Conservation (phyloP, 2,113 vertebrate species). For the Zonotrichia leucophrys region DNA sequence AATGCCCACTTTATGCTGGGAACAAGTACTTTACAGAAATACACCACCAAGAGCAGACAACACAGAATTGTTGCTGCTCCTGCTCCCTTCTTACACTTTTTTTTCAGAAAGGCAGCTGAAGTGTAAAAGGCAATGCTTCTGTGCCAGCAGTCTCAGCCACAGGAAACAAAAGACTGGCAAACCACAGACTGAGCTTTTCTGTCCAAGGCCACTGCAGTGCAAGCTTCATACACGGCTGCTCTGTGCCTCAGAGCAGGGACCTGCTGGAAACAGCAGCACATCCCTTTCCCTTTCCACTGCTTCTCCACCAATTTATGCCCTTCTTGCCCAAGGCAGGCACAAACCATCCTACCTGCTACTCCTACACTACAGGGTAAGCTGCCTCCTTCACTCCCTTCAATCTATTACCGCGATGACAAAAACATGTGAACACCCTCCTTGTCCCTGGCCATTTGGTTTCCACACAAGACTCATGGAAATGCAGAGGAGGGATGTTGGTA, state of each 20-base stretch:
- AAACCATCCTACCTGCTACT: not conserved
- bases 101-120: not conserved
- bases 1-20: not conserved
- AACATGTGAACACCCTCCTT: not conserved
- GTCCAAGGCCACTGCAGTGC: not conserved
- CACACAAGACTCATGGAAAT: not conserved
- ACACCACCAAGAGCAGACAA: not conserved
- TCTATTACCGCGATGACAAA: not conserved
- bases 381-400: not conserved
- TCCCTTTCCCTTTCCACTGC: not conserved
- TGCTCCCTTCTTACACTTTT: not conserved
- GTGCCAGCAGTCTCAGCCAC: not conserved
- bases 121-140: not conserved
- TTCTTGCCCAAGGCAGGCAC: not conserved
- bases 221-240: not conserved
- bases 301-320: not conserved
- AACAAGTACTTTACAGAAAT: not conserved
- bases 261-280: not conserved
- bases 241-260: not conserved
- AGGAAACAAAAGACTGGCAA: not conserved
- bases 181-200: not conserved
- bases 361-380: not conserved
- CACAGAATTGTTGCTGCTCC: not conserved
- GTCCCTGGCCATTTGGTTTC: not conserved
- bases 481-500: not conserved